Evolutionary conservation across 2,888 invertebrate genomes (phyloP).

Genomic region (Tenthredo amoena): DNA sequence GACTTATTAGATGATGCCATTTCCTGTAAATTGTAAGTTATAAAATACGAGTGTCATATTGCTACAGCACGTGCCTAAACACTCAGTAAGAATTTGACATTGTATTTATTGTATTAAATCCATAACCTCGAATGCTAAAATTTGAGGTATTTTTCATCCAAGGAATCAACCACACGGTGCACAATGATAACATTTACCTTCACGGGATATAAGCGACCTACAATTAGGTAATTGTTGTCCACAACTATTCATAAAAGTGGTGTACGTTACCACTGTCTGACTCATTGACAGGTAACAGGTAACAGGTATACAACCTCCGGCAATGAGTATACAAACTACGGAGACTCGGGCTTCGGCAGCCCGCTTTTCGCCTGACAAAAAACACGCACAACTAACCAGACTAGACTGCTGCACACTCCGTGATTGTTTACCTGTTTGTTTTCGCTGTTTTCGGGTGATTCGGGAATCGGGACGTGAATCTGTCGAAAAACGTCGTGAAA

Average conservation of each 20-base stretch:
- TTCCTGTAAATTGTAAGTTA: conserved; percentile 11
- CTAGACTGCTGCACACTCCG: neutral
- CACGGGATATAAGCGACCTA: neutral
- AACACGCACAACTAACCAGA: neutral
- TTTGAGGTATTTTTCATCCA: neutral
- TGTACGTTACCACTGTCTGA: neutral
- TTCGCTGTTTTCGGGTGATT: neutral
- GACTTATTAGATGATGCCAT: conserved; percentile 35
- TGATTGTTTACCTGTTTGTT: neutral
- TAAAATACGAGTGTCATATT: neutral
- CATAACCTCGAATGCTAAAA: neutral
- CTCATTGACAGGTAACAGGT: neutral
- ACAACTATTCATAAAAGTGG: neutral
- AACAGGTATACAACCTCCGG: neutral
- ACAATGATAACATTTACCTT: neutral
- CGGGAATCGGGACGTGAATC: neutral
- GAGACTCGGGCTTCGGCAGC: neutral
- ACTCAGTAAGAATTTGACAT: neutral
- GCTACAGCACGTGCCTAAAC: neutral
- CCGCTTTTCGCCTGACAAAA: neutral
- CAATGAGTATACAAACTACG: neutral
- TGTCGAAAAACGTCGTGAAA: neutral
- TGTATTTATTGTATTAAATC: neutral
- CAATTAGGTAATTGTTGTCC: neutral
- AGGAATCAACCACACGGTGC: neutral